Percentiles rank a stretch among this genome's conserved stretches.
Evolutionary conservation across 1,140 invertebrate species (phyloP).

Genomic region (Drosophila yakuba): DNA sequence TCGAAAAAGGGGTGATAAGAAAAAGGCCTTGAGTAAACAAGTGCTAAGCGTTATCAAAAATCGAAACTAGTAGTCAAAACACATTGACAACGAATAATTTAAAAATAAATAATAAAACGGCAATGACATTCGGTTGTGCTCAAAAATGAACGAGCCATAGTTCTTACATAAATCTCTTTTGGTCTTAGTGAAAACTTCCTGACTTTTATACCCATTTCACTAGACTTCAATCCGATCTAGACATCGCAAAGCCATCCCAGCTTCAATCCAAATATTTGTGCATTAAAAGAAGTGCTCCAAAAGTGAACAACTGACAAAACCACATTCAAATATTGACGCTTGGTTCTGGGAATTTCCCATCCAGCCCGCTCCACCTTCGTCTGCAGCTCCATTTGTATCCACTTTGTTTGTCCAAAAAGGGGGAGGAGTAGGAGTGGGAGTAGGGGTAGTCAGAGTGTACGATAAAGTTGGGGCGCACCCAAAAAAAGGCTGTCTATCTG

Average conservation of each 20-base stretch:
- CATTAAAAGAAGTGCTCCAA: slow-evolving; percentile 67
- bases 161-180: too few species aligned
- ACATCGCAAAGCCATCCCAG: neutral
- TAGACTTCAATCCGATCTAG: slow-evolving; percentile 1
- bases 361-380: neutral
- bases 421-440: too few species aligned
- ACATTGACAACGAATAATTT: neutral
- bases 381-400: slow-evolving; percentile 42
- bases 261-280: slow-evolving; percentile 56
- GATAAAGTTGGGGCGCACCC: slow-evolving; percentile 57
- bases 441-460: slow-evolving; percentile 21
- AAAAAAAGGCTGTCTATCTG: slow-evolving; percentile 30
- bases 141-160: too few species aligned
- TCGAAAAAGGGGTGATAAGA: neutral
- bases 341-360: slow-evolving; percentile 63
- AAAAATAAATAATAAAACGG: neutral
- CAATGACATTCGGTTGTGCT: too few species aligned
- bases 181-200: neutral
- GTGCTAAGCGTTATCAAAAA: neutral
- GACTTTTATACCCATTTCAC: neutral
- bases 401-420: slow-evolving; percentile 47
- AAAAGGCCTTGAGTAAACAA: neutral
- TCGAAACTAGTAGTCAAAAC: neutral
- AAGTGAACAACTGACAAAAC: slow-evolving; percentile 34
- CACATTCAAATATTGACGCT: slow-evolving; percentile 70